Conservation (phyloP, 1,140 invertebrate genomes). For the Battus philenor region DNA sequence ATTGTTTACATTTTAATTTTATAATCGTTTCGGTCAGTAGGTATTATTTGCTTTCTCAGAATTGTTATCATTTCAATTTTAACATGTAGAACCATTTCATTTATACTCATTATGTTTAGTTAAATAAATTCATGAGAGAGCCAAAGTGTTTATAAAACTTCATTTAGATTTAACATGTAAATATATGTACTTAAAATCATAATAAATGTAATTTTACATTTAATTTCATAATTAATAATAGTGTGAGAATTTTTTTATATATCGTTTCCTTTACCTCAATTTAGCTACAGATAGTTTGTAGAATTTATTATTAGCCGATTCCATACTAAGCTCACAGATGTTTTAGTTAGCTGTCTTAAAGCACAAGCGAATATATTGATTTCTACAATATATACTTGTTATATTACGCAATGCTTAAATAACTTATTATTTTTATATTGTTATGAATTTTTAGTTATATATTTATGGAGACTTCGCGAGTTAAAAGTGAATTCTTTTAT, state of each 20-base stretch:
- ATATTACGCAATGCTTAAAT: constrained; percentile 45
- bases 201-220: constrained; percentile 54
- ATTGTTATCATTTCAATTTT: constrained; percentile 26
- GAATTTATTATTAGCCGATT: constrained; percentile 37
- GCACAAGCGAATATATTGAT: constrained; percentile 46
- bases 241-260: constrained; percentile 23
- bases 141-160: constrained; percentile 63
- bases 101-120: constrained; percentile 69
- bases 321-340: constrained; percentile 16
- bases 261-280: constrained; percentile 58
- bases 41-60: constrained; percentile 43
- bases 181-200: constrained; percentile 59
- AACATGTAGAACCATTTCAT: constrained; percentile 31
- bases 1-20: constrained; percentile 32
- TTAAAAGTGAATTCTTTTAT: constrained; percentile 28
- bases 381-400: constrained; percentile 22
- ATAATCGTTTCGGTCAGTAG: constrained; percentile 48
- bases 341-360: constrained; percentile 36
- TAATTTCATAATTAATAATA: constrained; percentile 51
- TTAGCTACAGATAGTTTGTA: constrained; percentile 43
- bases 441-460: constrained; percentile 36
- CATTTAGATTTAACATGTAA: constrained; percentile 56
- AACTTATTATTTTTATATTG: constrained; percentile 61
- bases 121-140: constrained; percentile 50
- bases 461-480: constrained; percentile 27